These are phyloP conservation scores for Coremacera marginata DNA, from an alignment of 2,888 invertebrate species.

Conservation along the genomic window DNA sequence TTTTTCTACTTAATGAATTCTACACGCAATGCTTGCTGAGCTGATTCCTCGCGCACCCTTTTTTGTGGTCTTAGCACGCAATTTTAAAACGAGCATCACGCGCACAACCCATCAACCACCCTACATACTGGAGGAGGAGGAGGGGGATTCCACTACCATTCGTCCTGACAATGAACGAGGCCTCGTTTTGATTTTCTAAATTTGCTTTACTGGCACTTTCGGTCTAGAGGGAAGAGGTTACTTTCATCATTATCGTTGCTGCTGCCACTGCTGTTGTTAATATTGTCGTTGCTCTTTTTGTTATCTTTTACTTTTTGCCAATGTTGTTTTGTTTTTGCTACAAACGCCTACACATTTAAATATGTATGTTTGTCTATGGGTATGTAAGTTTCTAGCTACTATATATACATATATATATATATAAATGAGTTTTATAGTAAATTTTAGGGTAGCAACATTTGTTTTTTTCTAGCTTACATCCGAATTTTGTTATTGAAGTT, in stretches of 20 bases:
- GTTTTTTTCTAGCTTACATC: constrained; percentile 50
- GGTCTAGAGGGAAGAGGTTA: background rate
- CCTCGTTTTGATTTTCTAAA: constrained; percentile 51
- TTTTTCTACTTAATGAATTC: constrained; percentile 39
- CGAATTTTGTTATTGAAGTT: constrained; percentile 61
- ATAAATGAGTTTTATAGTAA: background rate
- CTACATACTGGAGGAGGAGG: background rate
- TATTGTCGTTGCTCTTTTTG: constrained; percentile 13
- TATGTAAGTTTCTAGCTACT: too few relatives aligned
- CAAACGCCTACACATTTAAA: background rate
- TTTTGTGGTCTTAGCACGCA: constrained; percentile 54
- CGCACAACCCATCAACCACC: constrained; percentile 44
- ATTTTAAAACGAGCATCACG: constrained; percentile 61
- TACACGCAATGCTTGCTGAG: constrained; percentile 42
- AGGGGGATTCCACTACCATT: too few relatives aligned
- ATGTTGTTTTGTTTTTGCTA: constrained; percentile 47
- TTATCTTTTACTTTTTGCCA: constrained; percentile 16
- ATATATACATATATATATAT: too few relatives aligned
- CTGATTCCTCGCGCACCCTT: constrained; percentile 24
- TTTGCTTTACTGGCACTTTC: constrained; percentile 59
- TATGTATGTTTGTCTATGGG: background rate
- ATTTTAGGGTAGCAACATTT: constrained; percentile 14
- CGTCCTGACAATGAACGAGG: background rate
- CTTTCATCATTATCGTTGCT: background rate
- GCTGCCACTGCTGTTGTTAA: background rate